Conservation (phyloP, 2,888 invertebrate species). For the Lampropteryx suffumata region DNA sequence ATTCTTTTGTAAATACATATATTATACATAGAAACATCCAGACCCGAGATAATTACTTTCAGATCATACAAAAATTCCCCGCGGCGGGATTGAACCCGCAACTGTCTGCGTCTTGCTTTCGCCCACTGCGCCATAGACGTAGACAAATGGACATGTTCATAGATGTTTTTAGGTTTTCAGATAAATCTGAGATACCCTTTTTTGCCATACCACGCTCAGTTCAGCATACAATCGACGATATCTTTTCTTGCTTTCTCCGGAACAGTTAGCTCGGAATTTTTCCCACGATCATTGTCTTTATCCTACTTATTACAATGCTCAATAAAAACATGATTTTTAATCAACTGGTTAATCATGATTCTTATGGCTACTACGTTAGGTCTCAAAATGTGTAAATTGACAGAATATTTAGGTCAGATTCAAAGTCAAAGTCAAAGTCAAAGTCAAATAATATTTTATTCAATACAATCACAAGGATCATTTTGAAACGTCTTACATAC, state of each 20-base stretch:
- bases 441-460: no score
- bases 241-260: constrained; percentile 54
- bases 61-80: no score
- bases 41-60: no score
- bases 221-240: constrained; percentile 52
- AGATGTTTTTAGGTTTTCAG: background rate
- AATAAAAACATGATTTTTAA: constrained; percentile 12
- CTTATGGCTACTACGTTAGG: constrained; percentile 2
- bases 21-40: no score
- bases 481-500: no score
- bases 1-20: no score
- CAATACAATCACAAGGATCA: no score
- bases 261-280: constrained; percentile 64
- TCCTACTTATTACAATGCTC: constrained; percentile 25
- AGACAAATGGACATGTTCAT: no score
- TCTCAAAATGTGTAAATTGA: background rate
- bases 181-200: constrained; percentile 13
- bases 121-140: no score
- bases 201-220: constrained; percentile 10
- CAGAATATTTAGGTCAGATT: constrained; percentile 6
- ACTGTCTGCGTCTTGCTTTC: no score
- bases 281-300: constrained; percentile 71
- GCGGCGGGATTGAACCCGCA: no score
- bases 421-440: no score
- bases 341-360: background rate